phyloP scores from a whole-genome alignment of 2,113 vertebrate species.

The Pyxicephalus adspersus region DNA sequence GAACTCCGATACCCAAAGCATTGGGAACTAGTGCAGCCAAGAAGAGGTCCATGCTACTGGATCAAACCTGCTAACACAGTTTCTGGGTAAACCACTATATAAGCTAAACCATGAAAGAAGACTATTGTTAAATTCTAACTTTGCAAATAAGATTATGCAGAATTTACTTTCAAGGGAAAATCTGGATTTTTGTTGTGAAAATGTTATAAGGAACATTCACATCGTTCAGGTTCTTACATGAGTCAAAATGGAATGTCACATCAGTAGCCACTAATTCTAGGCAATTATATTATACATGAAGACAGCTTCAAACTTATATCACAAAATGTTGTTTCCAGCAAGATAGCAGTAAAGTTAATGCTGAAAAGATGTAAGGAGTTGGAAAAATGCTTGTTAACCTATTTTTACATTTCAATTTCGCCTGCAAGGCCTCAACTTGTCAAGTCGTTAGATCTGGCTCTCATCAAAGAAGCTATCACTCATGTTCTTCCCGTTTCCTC shows the following conservation, averaged over 20 bases:
- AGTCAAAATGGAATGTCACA: neutral
- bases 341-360: slow-evolving; percentile 2
- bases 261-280: neutral
- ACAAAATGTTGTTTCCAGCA: slow-evolving; percentile 6
- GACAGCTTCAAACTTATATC: neutral
- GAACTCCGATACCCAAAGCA: slow-evolving; percentile 27
- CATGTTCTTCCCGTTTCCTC: slow-evolving; percentile 33
- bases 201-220: neutral
- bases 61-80: slow-evolving; percentile 49
- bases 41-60: slow-evolving; percentile 35
- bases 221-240: neutral
- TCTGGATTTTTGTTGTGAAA: slow-evolving; percentile 21
- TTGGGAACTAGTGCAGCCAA: slow-evolving; percentile 7
- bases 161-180: slow-evolving; percentile 48
- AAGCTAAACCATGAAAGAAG: slow-evolving; percentile 22
- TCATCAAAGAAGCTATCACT: slow-evolving; percentile 33
- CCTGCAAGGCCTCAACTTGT: slow-evolving; percentile 23
- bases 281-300: slow-evolving; percentile 1
- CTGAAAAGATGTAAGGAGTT: slow-evolving; percentile 5
- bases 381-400: slow-evolving; percentile 32
- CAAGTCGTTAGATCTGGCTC: slow-evolving; percentile 37
- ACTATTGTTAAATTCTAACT: neutral
- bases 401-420: slow-evolving; percentile 27
- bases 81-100: slow-evolving; percentile 40
- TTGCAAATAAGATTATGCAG: slow-evolving; percentile 23